Evolutionary conservation across 2,113 vertebrate genomes (phyloP), one percentile per base, ranked within the genome.

Genomic region (Notiomystis cincta): DNA sequence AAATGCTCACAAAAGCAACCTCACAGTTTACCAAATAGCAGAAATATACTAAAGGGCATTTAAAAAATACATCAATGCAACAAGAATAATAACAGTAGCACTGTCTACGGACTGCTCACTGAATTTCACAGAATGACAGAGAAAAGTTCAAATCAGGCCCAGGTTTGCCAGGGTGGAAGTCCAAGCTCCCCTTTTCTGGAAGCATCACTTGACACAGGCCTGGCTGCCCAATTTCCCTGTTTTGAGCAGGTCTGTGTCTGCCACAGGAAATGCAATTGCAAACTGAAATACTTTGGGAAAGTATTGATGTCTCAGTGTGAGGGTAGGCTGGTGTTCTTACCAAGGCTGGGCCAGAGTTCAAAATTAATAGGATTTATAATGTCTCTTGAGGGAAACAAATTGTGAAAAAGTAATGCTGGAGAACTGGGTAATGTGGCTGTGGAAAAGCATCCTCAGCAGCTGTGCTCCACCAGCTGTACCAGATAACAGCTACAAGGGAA

Each of bases 261-360:
- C 78, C 78, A 51, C 0, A 6, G 82, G 82, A 94, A 93, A 47
- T 3, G 24, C 4, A 8, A n/a, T 37, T 61, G 37, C 48, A 67
- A 61, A 45, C n/a, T 40, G 50, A 90, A 86, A 75, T 67, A 27
- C 66, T 94, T 70, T 8, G 19, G 48, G 50, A 58, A 92, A 92
- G 66, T 54, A 40, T 11, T 47, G 80, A 53, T 53, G 40, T 50
- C 91, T 95, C 48, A 82, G 6, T 72, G 65, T 14, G 85, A 82
- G 79, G 65, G 38, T 54, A 78, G 54, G 58, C 56, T 82, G 35
- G 56, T 48, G 53, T 61, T 94, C 83, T 86, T 93, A 95, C 67
- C 79, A 72, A 90, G 66, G 53, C 62, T 92, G 76, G 93, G 96
- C 48, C 91, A 93, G 94, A 92, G 95, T 95, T 97, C 95, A 95